Evolutionary conservation across 2,888 invertebrate genomes (phyloP).

Genomic region (Pyrrhosoma nymphula): DNA sequence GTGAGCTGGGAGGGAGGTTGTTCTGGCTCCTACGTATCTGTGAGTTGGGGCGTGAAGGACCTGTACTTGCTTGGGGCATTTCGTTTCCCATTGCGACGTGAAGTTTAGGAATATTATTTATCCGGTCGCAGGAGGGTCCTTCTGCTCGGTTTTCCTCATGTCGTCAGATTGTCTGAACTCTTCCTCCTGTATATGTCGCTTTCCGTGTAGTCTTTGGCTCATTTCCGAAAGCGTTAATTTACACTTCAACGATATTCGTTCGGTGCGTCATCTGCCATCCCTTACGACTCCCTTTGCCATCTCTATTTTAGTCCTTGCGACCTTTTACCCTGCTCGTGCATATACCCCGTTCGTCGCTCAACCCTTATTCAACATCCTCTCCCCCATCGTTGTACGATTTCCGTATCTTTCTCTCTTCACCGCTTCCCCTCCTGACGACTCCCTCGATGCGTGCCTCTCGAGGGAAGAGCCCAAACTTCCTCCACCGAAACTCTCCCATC

Average conservation of each 20-base stretch:
- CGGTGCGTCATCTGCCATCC: background rate
- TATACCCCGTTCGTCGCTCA: background rate
- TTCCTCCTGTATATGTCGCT: background rate
- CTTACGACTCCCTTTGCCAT: too few relatives aligned
- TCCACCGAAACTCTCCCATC: background rate
- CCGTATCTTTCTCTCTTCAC: background rate
- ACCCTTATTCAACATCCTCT: background rate
- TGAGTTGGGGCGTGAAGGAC: background rate
- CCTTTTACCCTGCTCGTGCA: background rate
- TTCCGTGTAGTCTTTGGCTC: background rate
- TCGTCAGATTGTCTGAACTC: background rate
- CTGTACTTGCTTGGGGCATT: background rate
- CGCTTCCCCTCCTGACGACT: background rate
- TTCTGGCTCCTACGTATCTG: background rate
- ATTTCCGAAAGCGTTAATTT: background rate
- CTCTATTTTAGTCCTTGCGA: background rate
- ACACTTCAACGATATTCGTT: background rate
- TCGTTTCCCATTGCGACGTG: background rate
- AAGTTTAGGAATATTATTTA: background rate
- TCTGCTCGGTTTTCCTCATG: background rate
- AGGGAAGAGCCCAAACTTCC: background rate
- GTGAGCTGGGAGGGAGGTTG: background rate
- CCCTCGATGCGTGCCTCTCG: background rate
- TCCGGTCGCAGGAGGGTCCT: background rate
- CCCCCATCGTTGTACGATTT: background rate